Conservation (phyloP, 1,140 invertebrate species). For the Macrocentrus cingulum region DNA sequence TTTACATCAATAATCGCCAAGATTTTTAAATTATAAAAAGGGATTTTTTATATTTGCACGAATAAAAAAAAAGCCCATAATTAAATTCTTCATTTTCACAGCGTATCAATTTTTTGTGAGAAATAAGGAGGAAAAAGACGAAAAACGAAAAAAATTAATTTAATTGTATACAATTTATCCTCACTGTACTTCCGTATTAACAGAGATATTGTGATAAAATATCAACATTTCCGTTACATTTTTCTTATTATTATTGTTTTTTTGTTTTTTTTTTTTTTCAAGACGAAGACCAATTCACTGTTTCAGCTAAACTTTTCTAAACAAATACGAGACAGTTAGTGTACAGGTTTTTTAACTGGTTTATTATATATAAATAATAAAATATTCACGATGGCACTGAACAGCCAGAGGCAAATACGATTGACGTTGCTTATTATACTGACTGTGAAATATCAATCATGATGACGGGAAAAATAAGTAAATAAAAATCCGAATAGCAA, state of each 20-base stretch:
- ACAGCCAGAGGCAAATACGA: conserved; percentile 2
- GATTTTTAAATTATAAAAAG: too few relatives aligned
- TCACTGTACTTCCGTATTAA: not conserved
- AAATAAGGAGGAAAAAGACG: too few relatives aligned
- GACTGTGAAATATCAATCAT: conserved; percentile 17
- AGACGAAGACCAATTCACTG: conserved; percentile 4
- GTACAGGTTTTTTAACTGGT: conserved; percentile 26
- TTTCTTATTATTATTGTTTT: too few relatives aligned
- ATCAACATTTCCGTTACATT: conserved; percentile 2
- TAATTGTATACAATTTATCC: too few relatives aligned
- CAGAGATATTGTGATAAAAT: conserved; percentile 1
- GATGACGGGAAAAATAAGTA: not conserved
- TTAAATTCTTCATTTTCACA: too few relatives aligned
- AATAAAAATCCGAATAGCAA: not conserved
- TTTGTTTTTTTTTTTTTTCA: too few relatives aligned
- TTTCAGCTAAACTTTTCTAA: conserved; percentile 17
- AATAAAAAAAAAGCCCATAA: too few relatives aligned
- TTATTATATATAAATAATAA: conserved; percentile 10
- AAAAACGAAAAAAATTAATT: too few relatives aligned
- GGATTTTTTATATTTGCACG: too few relatives aligned
- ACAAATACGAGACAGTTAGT: conserved; percentile 16
- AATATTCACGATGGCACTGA: not conserved
- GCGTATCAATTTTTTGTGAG: too few relatives aligned
- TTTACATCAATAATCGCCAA: too few relatives aligned
- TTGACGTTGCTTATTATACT: conserved; percentile 1